Evolutionary conservation across 35 echinoderm and acorn worm species (phyloP), one percentile per base, ranked within the genome.

Genomic region (Nesometra sesokonis): DNA sequence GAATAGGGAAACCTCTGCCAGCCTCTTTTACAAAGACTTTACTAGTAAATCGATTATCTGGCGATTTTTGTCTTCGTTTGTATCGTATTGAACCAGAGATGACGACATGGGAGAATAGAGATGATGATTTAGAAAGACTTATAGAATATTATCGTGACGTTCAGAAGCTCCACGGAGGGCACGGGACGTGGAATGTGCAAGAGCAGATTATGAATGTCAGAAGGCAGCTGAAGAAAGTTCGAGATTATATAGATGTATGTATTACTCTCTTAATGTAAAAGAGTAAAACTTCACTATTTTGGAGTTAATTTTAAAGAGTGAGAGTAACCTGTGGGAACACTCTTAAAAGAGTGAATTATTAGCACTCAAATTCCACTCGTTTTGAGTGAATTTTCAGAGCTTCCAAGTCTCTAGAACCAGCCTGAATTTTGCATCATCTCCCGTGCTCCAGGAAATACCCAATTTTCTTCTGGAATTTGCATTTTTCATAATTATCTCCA

Each of bases 41-140:
- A 0, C 35, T 97, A 21, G 33, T 97, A 33, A 97, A 97, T 80
- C 88, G 94, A 21, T 78, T 97, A 13, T 83, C 89, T 36, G 86
- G 88, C 33, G 89, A 93, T 21, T 93, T 97, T 84, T 97, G 94
- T 37, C 57, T 97, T 5, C 77, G 94, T 23, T 37, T 97, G 52
- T 97, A 97, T 35, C 86, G 94, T 8, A 84, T 97, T 21, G 91
- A 93, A 86, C 94, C 94, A 15, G 94, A 97, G 77, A 97, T 97
- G 94, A 97, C 94, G 0, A 93, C 92, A 87, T 97, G 94, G 94
- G 91, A 93, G 17, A 90, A 97, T 31, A 86, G 93, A 11, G 94
- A 93, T 32, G 94, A 93, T 29, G 94, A 97, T 46, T 88, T 89
- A 0, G 86, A 78, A 3, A 80, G 94, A 37, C 77, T 97, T 32